Base-by-base conservation (phyloP, 2,797 vertebrate species). In the Sparus aurata region DNA sequence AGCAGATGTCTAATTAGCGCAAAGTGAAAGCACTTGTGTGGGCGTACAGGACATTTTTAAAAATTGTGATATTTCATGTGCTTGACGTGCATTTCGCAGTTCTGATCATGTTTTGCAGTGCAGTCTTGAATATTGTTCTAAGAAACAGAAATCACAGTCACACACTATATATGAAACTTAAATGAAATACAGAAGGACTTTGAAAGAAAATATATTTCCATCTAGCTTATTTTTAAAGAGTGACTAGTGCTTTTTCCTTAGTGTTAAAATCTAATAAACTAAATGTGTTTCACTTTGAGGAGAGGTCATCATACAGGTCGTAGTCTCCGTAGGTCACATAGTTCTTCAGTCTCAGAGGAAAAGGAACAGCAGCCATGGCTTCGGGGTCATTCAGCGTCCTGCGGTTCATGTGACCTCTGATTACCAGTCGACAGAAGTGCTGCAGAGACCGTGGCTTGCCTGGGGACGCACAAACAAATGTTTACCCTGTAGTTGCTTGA, bases 261-360 rank as follows among this genome's bases (percentile, higher is more conserved):
- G 22, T 41, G 63, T 70, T 65, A n/a, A 12, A 71, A 5, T 62
- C 52, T 54, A 11, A 52, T 1, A 41, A 16, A 70, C 30, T 52
- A 16, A 45, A 17, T 20, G 0, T 55, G 23, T 47, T 67, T 85
- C 61, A 84, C 5, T 1, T 41, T 3, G 52, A 69, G 5, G 34
- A 82, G 80, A 83, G 90, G 53, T 81, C 86, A 34, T 89, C 91
- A 70, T 94, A 94, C 25, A 95, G 85, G 84, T 96, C 94, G 70
- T 95, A 94, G 57, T 97, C 96, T 83, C 93, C 95, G 92, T 96
- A 97, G 64, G 96, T 86, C 84, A 98, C 89, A 67, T 96, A 98
- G 73, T 87, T 94, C 82, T 88, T 96, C 70, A 98, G 86, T 68
- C 91, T 45, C 2, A 94, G 87, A 27, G 97, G 97, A 59, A 97